Evolutionary conservation across 2,797 vertebrate genomes (phyloP).

Genomic region (Etheostoma perlongum): DNA sequence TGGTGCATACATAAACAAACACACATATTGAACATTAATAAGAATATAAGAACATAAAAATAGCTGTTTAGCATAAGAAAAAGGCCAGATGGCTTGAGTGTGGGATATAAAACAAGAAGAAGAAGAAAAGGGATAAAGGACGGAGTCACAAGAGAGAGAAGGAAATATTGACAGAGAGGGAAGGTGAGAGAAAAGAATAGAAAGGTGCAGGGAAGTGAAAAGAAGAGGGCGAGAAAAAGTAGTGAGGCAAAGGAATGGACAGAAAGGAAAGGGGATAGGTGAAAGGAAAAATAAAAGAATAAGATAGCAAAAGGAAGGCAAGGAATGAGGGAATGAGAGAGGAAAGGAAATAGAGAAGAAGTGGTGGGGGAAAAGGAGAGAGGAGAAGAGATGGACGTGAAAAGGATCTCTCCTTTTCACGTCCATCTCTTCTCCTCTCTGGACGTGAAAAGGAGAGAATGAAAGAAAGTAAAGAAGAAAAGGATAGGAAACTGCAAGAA

Average conservation of each 20-base stretch:
- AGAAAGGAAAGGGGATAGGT: neutral
- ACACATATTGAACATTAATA: too few relatives aligned
- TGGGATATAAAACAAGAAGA: neutral
- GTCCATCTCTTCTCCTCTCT: too few relatives aligned
- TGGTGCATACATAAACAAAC: too few relatives aligned
- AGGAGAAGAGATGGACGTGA: neutral
- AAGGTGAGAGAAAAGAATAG: neutral
- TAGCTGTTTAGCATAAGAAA: too few relatives aligned
- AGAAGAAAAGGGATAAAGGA: too few relatives aligned
- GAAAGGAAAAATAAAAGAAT: neutral
- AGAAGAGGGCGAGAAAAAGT: rapidly evolving
- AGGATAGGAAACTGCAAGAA: neutral
- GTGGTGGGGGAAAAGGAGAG: neutral
- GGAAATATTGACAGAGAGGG: neutral
- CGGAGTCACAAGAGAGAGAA: too few relatives aligned
- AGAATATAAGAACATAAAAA: too few relatives aligned
- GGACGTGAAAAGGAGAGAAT: too few relatives aligned
- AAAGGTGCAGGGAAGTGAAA: neutral
- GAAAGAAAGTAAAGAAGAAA: neutral
- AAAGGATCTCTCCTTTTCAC: too few relatives aligned
- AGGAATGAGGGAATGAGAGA: neutral
- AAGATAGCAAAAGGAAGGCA: neutral
- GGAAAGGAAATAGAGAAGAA: neutral
- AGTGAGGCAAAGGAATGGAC: neutral
- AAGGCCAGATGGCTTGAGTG: too few relatives aligned